Evolutionary conservation across 2,797 vertebrate genomes (phyloP), one percentile per base, ranked within the genome.

Genomic region (Carduelis carduelis): DNA sequence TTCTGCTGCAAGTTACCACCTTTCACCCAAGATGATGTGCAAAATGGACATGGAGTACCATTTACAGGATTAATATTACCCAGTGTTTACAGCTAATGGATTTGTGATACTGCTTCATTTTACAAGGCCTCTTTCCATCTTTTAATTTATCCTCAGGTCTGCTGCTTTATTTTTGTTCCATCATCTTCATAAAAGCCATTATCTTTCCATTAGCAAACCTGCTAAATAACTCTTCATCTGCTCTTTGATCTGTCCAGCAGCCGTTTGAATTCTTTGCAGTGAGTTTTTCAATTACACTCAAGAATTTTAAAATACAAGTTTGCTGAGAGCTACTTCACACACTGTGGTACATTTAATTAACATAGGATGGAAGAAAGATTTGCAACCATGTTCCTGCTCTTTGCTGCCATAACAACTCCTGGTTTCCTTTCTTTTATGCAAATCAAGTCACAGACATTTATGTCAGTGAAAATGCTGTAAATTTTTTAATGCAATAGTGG

Each of bases 391-490:
- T 94, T 53, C 37, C 71, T 95, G 92, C 87, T 96, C 95, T 91
- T 91, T 92, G 90, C 96, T 98, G 74, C 94, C 93, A 95, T 96
- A 96, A 97, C 82, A 97, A 87, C 95, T 93, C 94, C 63, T 61
- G 56, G 57, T 97, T 97, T 96, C 91, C 87, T 94, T 97, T 93
- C 84, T 96, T 96, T 97, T 96, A 98, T 98, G 97, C 91, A 97
- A 97, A 97, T 97, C 95, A 94, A 86, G 47, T 95, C 75, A 88
- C 69, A 96, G 95, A 93, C 41, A 83, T 96, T 97, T 95, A 91
- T 94, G 92, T 74, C 74, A 66, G n/a, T 50, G 39, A 90, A 92
- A 97, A 87, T 63, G 77, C 41, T 71, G 63, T 60, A 66, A 85
- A 84, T 93, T 18, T 83, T 96, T 93, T 95, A 44, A 53, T 16